Evolutionary conservation across 2,888 invertebrate genomes (phyloP), one percentile per base, ranked within the genome.

Genomic region (Gari tellinella): DNA sequence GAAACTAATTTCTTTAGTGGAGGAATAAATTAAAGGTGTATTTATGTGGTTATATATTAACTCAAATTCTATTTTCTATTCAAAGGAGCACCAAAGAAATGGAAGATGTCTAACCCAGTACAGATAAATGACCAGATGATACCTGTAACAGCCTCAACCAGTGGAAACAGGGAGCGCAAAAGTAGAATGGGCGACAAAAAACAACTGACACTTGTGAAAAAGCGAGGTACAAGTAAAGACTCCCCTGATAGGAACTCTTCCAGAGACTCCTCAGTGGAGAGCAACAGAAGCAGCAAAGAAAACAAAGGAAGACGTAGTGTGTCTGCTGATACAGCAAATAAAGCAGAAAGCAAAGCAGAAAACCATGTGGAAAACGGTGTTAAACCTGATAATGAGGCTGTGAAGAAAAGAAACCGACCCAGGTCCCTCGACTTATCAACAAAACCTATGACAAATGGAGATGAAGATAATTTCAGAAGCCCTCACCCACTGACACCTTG

Each of bases 81-180:
- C 69, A 14, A 78, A 51, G 84, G 84, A 8, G 84, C 84, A 1
- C 79, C 79, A 10, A 72, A 65, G 26, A 57, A 55, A 52, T 79
- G 79, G 79, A 79, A 79, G 57, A 79, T 79, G 79, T 65, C 72
- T 26, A 41, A 55, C 4, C 38, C 61, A 17, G 43, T 69, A 14
- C 61, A 58, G 10, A 55, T 72, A n/a, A 62, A 65, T 62, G 79
- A 79, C 37, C 69, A 63, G 3, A 40, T 53, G 1, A 67, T 75
- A 23, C 52, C 60, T 15, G 10, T 10, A 31, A 7, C 31, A 7
- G 31, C 31, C 31, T 31, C 31, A 10, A 56, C 21, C 14, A 55
- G 40, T 17, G 57, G 40, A 19, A 64, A 48, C 23, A 49, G 58
- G 43, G 48, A 65, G n/a, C 56, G 56, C 26, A n/a, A 49, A 37